Evolutionary conservation across 2,797 vertebrate species (phyloP), one percentile per base, ranked within the genome.

Genomic region (Poecile montanus): DNA sequence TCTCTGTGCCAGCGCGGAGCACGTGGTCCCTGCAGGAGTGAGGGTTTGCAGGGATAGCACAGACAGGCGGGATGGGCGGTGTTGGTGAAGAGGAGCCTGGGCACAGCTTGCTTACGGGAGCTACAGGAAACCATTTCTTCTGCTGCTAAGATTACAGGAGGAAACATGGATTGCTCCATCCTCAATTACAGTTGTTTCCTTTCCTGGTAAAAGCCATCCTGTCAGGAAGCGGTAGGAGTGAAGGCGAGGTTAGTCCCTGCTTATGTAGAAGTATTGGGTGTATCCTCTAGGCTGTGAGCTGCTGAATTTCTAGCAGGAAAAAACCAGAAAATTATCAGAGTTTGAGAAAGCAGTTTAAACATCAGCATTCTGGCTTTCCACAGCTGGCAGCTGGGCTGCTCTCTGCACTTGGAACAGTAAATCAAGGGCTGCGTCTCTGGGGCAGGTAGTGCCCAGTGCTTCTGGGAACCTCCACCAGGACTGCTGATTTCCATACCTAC

Each of bases 91-190:
- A 34, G 45, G 47, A 48, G 6, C n/a, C 18, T 57, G 66, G 38
- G 42, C 1, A 0, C 62, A 85, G 25, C 38, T 65, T 30, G 38
- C 62, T 74, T 76, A 30, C 0, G 0, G 63, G 36, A 96, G 73
- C 87, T 91, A 40, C 82, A 77, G 95, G 94, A 96, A 96, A 65
- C 40, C 13, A 42, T 85, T 92, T 77, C 84, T 90, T 44, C 66
- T 91, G 62, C 68, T 89, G 85, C 82, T 91, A 7, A 76, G 77
- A 80, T 92, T 92, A 56, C 32, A 23, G 53, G 65, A 67, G 51
- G 29, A 54, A 72, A 47, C 20, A 45, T 76, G 70, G 85, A 54
- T 78, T 81, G 71, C 68, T 89, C 44, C 70, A 65, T 57, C 44
- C 50, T 89, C 61, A 47, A 21, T 85, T 70, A 23, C 1, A 6